These are phyloP conservation scores for Falco novaeseelandiae DNA, from an alignment of 2,797 vertebrate species.

Conservation along the genomic window DNA sequence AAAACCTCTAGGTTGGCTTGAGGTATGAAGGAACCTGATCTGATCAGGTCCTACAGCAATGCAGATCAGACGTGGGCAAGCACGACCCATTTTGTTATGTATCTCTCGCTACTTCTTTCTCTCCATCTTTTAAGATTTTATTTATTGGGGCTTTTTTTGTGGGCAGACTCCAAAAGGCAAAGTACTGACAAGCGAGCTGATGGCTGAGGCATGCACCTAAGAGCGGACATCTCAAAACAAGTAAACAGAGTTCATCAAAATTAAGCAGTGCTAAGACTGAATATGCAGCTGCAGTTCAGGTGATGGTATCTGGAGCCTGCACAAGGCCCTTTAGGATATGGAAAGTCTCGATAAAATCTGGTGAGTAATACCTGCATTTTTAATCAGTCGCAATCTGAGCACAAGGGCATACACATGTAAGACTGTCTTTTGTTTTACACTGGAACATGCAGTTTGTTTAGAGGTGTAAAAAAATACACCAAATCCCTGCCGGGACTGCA, in stretches of 20 bases:
- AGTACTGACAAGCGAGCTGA: fast-evolving
- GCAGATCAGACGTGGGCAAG: fast-evolving
- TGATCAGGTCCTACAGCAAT: neutral
- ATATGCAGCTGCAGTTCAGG: neutral
- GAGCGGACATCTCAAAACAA: neutral
- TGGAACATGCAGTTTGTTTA: neutral
- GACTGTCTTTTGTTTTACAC: neutral
- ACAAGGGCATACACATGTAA: neutral
- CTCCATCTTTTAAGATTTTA: neutral
- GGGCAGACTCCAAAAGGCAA: neutral
- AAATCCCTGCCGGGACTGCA: neutral
- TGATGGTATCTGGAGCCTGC: neutral
- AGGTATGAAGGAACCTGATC: neutral
- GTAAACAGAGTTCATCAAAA: neutral
- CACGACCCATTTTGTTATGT: fast-evolving
- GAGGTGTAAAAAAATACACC: neutral
- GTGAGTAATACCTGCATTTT: neutral
- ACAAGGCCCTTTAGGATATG: neutral
- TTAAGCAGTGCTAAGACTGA: neutral
- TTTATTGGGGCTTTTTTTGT: neutral
- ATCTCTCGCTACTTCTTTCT: neutral
- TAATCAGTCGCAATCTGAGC: neutral
- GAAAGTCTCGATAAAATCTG: neutral
- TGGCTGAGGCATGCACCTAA: fast-evolving
- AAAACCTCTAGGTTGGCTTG: neutral